Percentiles rank a stretch among this genome's conserved stretches.
Conservation (phyloP, 1,140 invertebrate genomes). For the Dreissena polymorpha region DNA sequence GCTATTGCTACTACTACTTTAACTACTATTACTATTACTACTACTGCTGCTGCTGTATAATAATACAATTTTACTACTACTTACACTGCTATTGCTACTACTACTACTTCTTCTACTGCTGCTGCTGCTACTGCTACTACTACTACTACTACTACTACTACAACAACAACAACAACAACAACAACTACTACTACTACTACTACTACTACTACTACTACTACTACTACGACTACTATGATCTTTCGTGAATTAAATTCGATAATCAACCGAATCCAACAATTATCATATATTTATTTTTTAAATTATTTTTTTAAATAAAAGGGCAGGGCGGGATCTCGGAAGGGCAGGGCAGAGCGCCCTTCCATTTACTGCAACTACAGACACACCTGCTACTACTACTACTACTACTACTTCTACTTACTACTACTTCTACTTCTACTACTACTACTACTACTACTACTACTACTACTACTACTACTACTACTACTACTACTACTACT, state of each 20-base stretch:
- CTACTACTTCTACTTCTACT: constrained; percentile 10
- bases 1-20: no score
- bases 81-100: neutral
- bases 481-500: neutral
- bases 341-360: no score
- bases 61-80: neutral
- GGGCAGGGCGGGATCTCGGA: no score
- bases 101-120: constrained; percentile 16
- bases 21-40: no score
- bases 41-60: neutral
- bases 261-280: no score
- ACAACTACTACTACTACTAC: constrained; percentile 8
- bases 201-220: constrained; percentile 3
- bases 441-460: constrained; percentile 2
- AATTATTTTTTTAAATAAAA: no score
- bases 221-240: neutral
- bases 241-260: no score
- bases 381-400: no score
- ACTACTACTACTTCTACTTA: neutral
- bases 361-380: no score
- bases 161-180: neutral
- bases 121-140: constrained; percentile 1
- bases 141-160: constrained; percentile 6
- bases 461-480: neutral
- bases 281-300: no score